Base-by-base conservation (phyloP, 2,888 invertebrate species). In the Acronicta alni region DNA sequence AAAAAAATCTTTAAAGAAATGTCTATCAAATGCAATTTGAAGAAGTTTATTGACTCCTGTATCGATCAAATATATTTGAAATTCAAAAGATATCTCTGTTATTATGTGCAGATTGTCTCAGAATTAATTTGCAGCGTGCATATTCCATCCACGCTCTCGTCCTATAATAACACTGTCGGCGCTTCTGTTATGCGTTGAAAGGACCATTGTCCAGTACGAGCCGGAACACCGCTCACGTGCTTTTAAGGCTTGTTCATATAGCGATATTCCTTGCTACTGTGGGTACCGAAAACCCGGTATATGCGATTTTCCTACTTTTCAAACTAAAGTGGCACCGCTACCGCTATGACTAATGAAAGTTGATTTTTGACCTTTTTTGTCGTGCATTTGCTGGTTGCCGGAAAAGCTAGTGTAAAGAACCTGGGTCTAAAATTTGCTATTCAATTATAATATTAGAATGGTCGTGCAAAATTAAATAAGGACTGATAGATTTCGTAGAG, bases 171-270 rank as follows among this genome's bases (percentile, higher is more conserved):
- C 66, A 69, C 65, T 75, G 81, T 79, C 81, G 78, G 82, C 69
- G 81, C 82, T 83, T 82, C 84, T 85, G 85, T 85, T 79, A 66
- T n/a, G 7, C 26, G 55, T 75, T 82, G 82, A 86, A 86, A 85
- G 86, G 80, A 74, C 81, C 80, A 84, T 86, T 87, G 84, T 86
- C 79, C 79, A 72, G 37, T 38, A 59, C 61, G 62, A 60, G 45
- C 58, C 52, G 57, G 71, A 66, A 76, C 67, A 65, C 58, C 58
- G 67, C 47, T 71, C 68, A 63, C 61, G 57, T 74, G 61, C 60
- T 66, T 46, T 65, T 44, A 63, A 57, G 30, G 30, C 12, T 12
- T 12, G 30, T 30, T 30, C 30, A 30, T 10, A 23, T 23, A 23
- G 6, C 6, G 23, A 23, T 23, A 23, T 23, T 23, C 23, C 1